Percentiles rank a stretch among this genome's conserved stretches.
These are phyloP conservation scores for Gallinago nigripennis DNA, from an alignment of 2,797 vertebrate genomes.

Conservation along the genomic window DNA sequence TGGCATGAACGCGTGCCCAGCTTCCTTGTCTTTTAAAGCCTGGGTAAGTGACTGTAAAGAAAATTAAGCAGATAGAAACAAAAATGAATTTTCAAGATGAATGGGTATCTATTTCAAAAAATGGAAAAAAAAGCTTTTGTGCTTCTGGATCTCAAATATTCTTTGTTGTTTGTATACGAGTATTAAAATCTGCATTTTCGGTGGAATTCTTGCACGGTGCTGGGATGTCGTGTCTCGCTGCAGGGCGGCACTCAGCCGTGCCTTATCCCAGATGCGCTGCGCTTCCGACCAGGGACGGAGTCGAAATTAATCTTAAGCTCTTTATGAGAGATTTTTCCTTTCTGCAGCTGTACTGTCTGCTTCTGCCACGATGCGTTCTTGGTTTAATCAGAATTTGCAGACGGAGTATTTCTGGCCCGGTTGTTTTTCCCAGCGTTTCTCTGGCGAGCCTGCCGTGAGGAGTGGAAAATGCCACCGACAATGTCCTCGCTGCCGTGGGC, in stretches of 20 bases:
- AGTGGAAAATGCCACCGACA: neutral
- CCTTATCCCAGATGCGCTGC: neutral
- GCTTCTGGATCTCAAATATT: neutral
- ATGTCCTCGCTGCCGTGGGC: neutral
- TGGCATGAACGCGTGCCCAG: neutral
- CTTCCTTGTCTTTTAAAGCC: neutral
- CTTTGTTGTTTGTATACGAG: neutral
- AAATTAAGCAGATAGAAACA: neutral
- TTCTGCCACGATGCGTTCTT: neutral
- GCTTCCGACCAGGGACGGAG: neutral
- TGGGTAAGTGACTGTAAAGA: neutral
- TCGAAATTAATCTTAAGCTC: neutral
- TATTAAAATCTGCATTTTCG: rapidly evolving
- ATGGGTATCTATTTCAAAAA: neutral
- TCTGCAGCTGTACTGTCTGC: rapidly evolving
- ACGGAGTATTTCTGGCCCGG: neutral
- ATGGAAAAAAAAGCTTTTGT: no score
- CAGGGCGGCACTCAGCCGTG: neutral
- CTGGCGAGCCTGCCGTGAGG: neutral
- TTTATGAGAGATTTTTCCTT: neutral
- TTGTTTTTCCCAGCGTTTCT: neutral
- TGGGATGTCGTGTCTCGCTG: neutral
- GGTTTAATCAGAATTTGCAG: neutral
- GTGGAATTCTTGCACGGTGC: neutral
- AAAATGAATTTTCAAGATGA: neutral